Percentiles rank a stretch among this genome's conserved stretches.
Evolutionary conservation across 2,797 vertebrate species (phyloP).

Genomic region (Falco peregrinus): DNA sequence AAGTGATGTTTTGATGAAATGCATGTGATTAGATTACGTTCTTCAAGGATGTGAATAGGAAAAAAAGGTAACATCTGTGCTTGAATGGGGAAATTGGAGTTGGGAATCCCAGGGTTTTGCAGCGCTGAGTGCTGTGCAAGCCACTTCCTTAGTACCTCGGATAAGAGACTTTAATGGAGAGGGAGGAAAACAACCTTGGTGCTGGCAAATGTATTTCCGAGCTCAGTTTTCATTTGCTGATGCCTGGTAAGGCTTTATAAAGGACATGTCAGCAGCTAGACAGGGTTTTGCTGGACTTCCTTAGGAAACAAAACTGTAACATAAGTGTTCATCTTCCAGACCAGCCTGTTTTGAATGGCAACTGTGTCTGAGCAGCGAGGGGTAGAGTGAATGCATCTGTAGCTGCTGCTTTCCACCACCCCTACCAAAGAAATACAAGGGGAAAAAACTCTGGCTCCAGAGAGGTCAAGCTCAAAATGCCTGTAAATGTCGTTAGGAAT

Average conservation of each 20-base stretch:
- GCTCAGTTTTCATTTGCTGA: neutral
- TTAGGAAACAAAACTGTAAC: neutral
- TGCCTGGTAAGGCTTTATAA: neutral
- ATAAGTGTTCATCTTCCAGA: neutral
- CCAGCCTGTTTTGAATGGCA: neutral
- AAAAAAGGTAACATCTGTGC: conserved; percentile 43
- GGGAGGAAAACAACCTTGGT: neutral
- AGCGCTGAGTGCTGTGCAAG: conserved; percentile 6
- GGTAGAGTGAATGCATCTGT: neutral
- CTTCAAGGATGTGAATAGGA: conserved; percentile 28
- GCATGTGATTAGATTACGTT: neutral
- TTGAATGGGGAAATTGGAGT: conserved; percentile 17
- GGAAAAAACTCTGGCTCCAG: neutral
- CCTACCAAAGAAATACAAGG: neutral
- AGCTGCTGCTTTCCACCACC: neutral
- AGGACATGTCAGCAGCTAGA: neutral
- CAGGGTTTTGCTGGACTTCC: neutral
- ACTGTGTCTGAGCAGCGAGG: neutral
- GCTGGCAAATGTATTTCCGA: neutral
- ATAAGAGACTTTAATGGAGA: conserved; percentile 34
- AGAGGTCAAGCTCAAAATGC: neutral
- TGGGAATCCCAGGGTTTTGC: conserved; percentile 57
- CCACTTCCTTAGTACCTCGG: conserved; percentile 19
- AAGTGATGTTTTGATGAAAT: neutral
- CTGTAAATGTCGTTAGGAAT: neutral